A percentile compares a stretch with the other conserved stretches of the same genome.
phyloP scores from a whole-genome alignment of 1,140 invertebrate species.

The Euwallacea similis region DNA sequence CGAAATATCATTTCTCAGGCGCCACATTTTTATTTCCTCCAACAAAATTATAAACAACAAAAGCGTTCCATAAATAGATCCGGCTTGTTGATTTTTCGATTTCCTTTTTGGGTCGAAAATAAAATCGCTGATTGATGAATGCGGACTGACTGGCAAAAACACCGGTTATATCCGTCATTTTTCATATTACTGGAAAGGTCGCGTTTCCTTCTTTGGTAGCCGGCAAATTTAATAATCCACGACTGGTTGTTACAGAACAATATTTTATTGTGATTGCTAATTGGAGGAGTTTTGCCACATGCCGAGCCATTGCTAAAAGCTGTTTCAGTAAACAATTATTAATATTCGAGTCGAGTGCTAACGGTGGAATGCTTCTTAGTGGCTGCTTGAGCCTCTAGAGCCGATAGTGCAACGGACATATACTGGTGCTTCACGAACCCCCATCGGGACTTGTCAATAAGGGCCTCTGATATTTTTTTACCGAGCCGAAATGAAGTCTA shows the following conservation, averaged over 20 bases:
- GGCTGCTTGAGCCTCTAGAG: too few relatives aligned
- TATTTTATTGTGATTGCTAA: background rate
- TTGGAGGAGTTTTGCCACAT: too few relatives aligned
- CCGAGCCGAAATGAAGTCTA: conserved; percentile 49
- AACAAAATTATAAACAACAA: conserved; percentile 7
- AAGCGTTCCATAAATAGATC: conserved; percentile 12
- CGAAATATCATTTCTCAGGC: too few relatives aligned
- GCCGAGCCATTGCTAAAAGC: too few relatives aligned
- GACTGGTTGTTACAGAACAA: background rate
- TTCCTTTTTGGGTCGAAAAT: conserved; percentile 15
- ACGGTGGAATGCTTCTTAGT: too few relatives aligned
- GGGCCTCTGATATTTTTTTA: too few relatives aligned
- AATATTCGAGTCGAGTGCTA: too few relatives aligned
- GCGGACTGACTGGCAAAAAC: background rate
- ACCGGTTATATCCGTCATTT: conserved; percentile 16
- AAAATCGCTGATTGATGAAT: conserved; percentile 7
- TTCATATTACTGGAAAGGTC: conserved; percentile 14
- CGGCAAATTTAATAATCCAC: background rate
- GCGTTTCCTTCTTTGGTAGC: conserved; percentile 3
- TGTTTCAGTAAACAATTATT: too few relatives aligned
- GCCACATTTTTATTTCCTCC: background rate
- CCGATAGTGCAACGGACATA: too few relatives aligned
- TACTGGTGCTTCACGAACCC: too few relatives aligned
- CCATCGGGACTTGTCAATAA: too few relatives aligned
- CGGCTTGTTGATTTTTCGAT: conserved; percentile 13